Conservation (phyloP, 2,888 invertebrate species). For the Pardosa pseudoannulata region DNA sequence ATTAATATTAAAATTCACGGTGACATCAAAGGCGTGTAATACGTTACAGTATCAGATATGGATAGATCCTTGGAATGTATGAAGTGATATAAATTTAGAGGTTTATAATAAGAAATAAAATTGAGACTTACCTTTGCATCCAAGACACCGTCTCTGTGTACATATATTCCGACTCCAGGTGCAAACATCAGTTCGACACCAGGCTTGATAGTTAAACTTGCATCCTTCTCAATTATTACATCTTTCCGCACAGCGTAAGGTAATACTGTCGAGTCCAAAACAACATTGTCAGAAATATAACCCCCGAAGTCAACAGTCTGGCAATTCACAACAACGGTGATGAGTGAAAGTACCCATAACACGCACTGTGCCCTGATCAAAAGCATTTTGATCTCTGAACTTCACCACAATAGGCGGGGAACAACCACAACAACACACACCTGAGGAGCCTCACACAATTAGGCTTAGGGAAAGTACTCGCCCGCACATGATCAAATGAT, state of each 20-base stretch:
- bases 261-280: slow-evolving; percentile 19
- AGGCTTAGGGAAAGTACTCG: slow-evolving; percentile 30
- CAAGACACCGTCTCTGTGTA: slow-evolving; percentile 86
- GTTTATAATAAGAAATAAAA: too few relatives aligned
- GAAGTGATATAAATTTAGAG: too few relatives aligned
- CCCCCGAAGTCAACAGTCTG: slow-evolving; percentile 63
- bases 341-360: slow-evolving; percentile 28
- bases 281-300: slow-evolving; percentile 27
- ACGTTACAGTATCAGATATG: too few relatives aligned
- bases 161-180: slow-evolving; percentile 94
- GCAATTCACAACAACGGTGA: neutral
- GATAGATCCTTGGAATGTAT: too few relatives aligned
- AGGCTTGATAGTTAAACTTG: slow-evolving; percentile 89
- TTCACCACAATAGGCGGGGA: slow-evolving; percentile 12
- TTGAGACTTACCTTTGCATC: slow-evolving; percentile 82
- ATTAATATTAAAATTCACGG: too few relatives aligned
- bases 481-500: neutral
- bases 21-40: too few relatives aligned
- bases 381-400: slow-evolving; percentile 17
- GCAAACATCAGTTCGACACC: slow-evolving; percentile 93
- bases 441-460: slow-evolving; percentile 41
- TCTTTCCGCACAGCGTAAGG: slow-evolving; percentile 79
- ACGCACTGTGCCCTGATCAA: slow-evolving; percentile 14
- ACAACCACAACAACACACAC: slow-evolving; percentile 62
- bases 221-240: slow-evolving; percentile 86